Conservation (phyloP, 2,888 invertebrate genomes). For the Cistogaster globosa region DNA sequence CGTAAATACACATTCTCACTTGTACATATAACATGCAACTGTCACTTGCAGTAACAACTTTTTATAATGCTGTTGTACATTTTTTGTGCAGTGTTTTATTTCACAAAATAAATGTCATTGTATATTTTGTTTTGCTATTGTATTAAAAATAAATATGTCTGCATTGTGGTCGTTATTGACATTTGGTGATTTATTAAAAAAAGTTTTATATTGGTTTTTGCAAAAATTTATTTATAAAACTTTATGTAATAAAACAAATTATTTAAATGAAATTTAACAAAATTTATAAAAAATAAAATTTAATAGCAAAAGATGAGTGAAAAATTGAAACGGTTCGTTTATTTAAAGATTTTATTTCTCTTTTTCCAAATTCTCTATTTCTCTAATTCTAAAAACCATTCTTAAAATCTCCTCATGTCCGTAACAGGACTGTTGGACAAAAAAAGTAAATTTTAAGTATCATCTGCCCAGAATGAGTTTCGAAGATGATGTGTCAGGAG, state of each 20-base stretch:
- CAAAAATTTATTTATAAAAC: background rate
- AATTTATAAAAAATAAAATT: no score
- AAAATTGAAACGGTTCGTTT: no score
- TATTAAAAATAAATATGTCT: slow-evolving; percentile 48
- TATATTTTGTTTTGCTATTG: background rate
- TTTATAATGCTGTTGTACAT: background rate
- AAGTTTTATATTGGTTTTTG: background rate
- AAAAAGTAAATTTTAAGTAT: no score
- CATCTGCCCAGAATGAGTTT: no score
- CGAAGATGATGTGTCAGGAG: no score
- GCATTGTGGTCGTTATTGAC: slow-evolving; percentile 61
- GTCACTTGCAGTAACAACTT: slow-evolving; percentile 18
- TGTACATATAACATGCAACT: slow-evolving; percentile 9
- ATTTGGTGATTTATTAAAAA: slow-evolving; percentile 55
- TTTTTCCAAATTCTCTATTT: no score
- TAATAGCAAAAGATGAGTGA: no score
- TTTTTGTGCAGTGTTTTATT: slow-evolving; percentile 7
- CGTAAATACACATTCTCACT: background rate
- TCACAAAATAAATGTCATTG: slow-evolving; percentile 31
- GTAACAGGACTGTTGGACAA: no score
- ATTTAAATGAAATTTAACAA: no score
- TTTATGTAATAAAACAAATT: background rate
- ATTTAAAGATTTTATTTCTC: no score
- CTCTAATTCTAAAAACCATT: no score
- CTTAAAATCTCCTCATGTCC: no score